phyloP scores from a whole-genome alignment of 2,888 invertebrate species.

The Syrista parreyssii region DNA sequence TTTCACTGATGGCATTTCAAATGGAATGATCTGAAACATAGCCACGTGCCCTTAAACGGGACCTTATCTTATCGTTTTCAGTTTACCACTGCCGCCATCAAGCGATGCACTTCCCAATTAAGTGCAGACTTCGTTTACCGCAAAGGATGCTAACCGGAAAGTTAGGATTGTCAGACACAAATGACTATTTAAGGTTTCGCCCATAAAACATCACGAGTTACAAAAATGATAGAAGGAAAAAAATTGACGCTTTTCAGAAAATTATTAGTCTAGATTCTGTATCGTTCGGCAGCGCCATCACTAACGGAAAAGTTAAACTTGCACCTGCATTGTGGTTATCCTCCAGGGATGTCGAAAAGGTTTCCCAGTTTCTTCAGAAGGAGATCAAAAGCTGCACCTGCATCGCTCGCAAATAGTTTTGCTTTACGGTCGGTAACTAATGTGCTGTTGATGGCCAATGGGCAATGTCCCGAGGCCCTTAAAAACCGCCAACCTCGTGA shows the following conservation, averaged over 20 bases:
- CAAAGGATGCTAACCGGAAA: not conserved
- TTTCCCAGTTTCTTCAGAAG: not conserved
- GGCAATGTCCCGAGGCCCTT: slow-evolving; percentile 11
- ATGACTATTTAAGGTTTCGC: not conserved
- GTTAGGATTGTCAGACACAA: not conserved
- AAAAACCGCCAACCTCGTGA: not conserved
- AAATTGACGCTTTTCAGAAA: not conserved
- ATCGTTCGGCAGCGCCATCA: not conserved
- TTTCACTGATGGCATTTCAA: not conserved
- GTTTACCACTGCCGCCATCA: not conserved
- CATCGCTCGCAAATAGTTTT: slow-evolving; percentile 38
- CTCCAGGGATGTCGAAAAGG: slow-evolving; percentile 10
- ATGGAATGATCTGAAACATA: not conserved
- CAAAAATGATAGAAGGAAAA: not conserved
- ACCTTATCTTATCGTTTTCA: not conserved
- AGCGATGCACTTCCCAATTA: not conserved
- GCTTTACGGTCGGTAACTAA: slow-evolving; percentile 19
- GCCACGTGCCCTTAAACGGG: not conserved
- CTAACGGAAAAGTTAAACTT: slow-evolving; percentile 6
- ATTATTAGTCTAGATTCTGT: not conserved
- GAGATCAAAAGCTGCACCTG: slow-evolving; percentile 16
- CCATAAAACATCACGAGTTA: not conserved
- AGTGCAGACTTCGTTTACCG: not conserved
- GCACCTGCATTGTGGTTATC: slow-evolving; percentile 27
- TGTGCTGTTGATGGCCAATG: slow-evolving; percentile 17